A percentile compares a stretch with the other conserved stretches of the same genome.
phyloP scores from a whole-genome alignment of 2,797 vertebrate species.

The Myoxocephalus aenaeus region DNA sequence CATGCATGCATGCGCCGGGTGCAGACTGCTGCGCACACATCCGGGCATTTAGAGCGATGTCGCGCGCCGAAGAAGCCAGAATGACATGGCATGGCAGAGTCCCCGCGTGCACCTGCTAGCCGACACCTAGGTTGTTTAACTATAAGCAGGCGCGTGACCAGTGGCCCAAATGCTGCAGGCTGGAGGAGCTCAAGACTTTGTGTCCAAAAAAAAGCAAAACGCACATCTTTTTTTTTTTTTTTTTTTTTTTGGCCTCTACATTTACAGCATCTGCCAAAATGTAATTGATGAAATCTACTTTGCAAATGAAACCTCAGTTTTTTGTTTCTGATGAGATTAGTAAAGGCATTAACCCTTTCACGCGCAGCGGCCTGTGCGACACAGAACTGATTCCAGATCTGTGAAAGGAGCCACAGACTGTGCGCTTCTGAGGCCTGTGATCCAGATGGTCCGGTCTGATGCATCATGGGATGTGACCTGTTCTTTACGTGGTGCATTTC shows the following conservation, averaged over 20 bases:
- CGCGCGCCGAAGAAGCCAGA: constrained; percentile 1
- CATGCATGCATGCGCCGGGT: constrained; percentile 59
- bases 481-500: background rate
- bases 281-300: background rate
- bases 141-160: constrained; percentile 27
- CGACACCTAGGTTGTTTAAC: constrained; percentile 17
- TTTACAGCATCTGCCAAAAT: background rate
- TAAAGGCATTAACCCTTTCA: background rate
- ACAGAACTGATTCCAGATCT: constrained; percentile 1
- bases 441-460: constrained; percentile 2
- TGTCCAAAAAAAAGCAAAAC: background rate
- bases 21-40: constrained; percentile 37
- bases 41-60: constrained; percentile 14
- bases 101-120: constrained; percentile 19
- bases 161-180: background rate
- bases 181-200: constrained; percentile 6
- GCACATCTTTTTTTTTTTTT: background rate
- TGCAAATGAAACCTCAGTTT: background rate
- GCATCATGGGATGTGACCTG: background rate
- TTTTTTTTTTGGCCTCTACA: background rate
- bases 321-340: constrained; percentile 2
- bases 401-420: background rate
- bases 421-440: constrained; percentile 27
- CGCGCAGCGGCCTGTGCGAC: no score
- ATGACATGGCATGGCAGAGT: background rate